Percentiles rank a stretch among this genome's conserved stretches.
Evolutionary conservation across 2,113 vertebrate genomes (phyloP).

Genomic region (Euleptes europaea): DNA sequence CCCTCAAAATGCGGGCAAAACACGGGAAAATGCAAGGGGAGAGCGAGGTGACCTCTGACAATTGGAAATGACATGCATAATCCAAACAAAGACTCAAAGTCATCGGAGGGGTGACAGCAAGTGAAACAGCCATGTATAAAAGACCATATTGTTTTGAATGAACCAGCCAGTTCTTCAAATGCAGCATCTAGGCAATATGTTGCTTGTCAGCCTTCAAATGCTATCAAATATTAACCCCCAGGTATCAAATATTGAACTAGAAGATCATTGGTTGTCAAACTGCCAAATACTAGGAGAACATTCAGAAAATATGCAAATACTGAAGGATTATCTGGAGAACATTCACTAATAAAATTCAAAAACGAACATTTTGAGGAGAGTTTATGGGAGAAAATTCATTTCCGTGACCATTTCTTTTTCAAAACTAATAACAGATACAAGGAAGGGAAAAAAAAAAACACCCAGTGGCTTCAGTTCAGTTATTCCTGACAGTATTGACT

Average conservation of each 20-base stretch:
- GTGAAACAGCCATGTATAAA: too few species aligned
- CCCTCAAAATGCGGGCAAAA: too few species aligned
- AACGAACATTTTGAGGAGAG: not conserved
- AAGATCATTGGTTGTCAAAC: not conserved
- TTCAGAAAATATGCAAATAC: not conserved
- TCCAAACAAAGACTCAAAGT: too few species aligned
- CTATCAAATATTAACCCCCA: not conserved
- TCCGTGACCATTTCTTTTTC: not conserved
- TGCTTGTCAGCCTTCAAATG: not conserved
- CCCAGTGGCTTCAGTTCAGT: not conserved
- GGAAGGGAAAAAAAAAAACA: not conserved
- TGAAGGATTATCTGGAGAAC: not conserved
- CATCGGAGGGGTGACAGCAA: too few species aligned
- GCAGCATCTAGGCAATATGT: not conserved
- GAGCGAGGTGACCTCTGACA: too few species aligned
- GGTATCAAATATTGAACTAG: not conserved
- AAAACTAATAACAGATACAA: not conserved
- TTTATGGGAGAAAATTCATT: constrained; percentile 8
- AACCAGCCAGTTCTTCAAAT: not conserved
- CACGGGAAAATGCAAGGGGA: too few species aligned
- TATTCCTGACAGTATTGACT: constrained; percentile 32
- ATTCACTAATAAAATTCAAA: not conserved
- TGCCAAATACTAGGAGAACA: not conserved
- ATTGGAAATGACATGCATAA: too few species aligned
- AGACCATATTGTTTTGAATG: not conserved